These are phyloP conservation scores for Anguilla marmorata DNA, from an alignment of 2,797 vertebrate species.

Conservation along the genomic window DNA sequence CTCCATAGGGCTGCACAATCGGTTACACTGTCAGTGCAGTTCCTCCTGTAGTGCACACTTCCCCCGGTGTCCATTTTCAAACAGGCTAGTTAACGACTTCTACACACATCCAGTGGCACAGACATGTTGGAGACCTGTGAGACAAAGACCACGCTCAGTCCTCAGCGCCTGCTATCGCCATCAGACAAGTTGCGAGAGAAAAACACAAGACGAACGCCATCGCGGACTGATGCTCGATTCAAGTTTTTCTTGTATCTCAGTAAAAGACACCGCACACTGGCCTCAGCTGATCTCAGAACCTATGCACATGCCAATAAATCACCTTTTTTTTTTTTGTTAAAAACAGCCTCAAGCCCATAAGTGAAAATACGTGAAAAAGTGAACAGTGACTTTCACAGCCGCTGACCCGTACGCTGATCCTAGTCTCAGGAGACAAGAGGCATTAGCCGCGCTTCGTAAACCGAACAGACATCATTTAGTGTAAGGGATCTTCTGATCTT, in stretches of 20 bases:
- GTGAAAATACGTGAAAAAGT: constrained; percentile 18
- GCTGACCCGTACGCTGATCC: constrained; percentile 14
- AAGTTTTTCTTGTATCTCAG: background rate
- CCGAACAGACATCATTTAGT: constrained; percentile 63
- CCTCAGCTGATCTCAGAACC: background rate
- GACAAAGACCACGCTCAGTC: background rate
- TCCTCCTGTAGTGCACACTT: background rate
- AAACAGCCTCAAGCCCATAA: constrained; percentile 22
- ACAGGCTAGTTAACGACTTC: background rate
- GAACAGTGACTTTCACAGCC: background rate
- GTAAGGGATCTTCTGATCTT: constrained; percentile 56
- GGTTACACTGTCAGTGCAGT: background rate
- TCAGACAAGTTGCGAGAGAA: background rate
- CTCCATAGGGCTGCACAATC: background rate
- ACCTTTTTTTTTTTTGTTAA: background rate
- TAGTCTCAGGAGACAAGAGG: constrained; percentile 21
- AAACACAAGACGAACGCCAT: constrained; percentile 19
- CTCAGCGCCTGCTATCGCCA: background rate
- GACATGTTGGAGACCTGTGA: background rate
- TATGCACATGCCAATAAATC: background rate
- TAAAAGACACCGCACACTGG: background rate
- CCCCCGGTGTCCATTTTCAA: background rate
- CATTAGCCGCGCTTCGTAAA: constrained; percentile 61
- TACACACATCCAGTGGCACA: background rate
- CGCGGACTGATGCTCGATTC: background rate